Percentiles rank a stretch among this genome's conserved stretches.
Evolutionary conservation across 2,888 invertebrate species (phyloP).

Genomic region (Anaspis maculata): DNA sequence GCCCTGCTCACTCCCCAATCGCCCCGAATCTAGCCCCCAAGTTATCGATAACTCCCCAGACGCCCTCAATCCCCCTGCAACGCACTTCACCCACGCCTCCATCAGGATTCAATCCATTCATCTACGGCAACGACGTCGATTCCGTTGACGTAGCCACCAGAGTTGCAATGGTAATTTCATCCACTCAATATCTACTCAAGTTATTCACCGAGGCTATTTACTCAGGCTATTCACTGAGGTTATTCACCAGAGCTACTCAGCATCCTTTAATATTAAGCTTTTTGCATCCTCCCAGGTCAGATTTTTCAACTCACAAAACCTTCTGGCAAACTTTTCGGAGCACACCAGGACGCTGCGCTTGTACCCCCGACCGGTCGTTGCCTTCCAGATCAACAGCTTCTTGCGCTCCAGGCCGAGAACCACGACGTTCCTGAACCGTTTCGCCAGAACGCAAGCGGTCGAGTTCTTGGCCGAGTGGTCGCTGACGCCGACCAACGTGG

Average conservation of each 20-base stretch:
- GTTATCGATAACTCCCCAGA: conserved; percentile 29
- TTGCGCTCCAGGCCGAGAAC: conserved; percentile 85
- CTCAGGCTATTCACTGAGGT: not conserved
- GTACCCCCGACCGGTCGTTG: conserved; percentile 97
- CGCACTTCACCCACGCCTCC: conserved; percentile 46
- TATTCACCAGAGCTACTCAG: no score
- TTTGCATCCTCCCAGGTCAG: conserved; percentile 67
- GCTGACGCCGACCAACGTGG: conserved; percentile 93
- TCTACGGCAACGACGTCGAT: conserved; percentile 91
- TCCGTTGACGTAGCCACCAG: conserved; percentile 97
- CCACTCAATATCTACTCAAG: no score
- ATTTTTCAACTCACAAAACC: conserved; percentile 96
- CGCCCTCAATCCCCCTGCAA: conserved; percentile 35
- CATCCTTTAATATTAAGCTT: no score
- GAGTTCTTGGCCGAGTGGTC: conserved; percentile 99
- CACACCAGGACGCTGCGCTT: conserved; percentile 93
- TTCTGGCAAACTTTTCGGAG: conserved; percentile 94
- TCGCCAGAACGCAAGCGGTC: conserved; percentile 94
- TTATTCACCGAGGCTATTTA: not conserved
- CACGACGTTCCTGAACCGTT: conserved; percentile 81
- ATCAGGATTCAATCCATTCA: conserved; percentile 69
- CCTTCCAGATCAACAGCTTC: conserved; percentile 96
- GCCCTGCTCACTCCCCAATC: conserved; percentile 23
- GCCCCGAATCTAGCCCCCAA: conserved; percentile 21
- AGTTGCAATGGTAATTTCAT: conserved; percentile 96